phyloP scores from a whole-genome alignment of 2,888 invertebrate genomes.

The Conus canariensis region DNA sequence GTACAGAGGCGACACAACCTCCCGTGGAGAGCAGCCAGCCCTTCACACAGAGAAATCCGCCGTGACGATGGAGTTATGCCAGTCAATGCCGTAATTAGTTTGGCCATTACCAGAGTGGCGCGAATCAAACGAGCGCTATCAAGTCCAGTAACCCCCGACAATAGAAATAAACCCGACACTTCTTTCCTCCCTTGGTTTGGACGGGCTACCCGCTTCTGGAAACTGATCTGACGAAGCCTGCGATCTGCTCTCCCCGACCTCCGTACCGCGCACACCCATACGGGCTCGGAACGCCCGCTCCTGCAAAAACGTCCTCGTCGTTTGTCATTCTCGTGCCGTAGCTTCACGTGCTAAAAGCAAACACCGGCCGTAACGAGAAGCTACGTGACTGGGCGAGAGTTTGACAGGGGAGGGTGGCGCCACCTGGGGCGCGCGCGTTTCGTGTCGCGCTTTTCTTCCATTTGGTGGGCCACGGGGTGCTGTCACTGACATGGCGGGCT shows the following conservation, averaged over 20 bases:
- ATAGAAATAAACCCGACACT: too few relatives aligned
- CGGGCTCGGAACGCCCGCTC: too few relatives aligned
- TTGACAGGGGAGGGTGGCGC: conserved; percentile 36
- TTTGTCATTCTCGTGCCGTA: background rate
- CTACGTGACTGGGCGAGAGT: conserved; percentile 40
- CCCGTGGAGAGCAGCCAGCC: too few relatives aligned
- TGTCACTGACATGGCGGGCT: conserved; percentile 36
- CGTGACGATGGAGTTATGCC: background rate
- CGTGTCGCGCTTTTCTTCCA: conserved; percentile 38
- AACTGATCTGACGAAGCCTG: background rate
- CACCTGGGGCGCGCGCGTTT: conserved; percentile 18
- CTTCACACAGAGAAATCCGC: too few relatives aligned
- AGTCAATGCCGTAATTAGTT: background rate
- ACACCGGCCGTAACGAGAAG: conserved; percentile 29
- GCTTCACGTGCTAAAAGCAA: background rate
- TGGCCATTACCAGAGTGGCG: background rate
- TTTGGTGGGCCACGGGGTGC: conserved; percentile 42
- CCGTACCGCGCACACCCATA: too few relatives aligned
- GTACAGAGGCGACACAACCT: too few relatives aligned
- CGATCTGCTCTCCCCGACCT: background rate
- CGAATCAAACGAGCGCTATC: too few relatives aligned
- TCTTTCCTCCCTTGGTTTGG: background rate
- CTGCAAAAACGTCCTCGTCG: background rate
- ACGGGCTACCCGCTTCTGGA: background rate
- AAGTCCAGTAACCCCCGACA: too few relatives aligned